Percentiles rank a stretch among this genome's conserved stretches.
Conservation (phyloP, 2,797 vertebrate genomes). For the Centropyge bicolor region DNA sequence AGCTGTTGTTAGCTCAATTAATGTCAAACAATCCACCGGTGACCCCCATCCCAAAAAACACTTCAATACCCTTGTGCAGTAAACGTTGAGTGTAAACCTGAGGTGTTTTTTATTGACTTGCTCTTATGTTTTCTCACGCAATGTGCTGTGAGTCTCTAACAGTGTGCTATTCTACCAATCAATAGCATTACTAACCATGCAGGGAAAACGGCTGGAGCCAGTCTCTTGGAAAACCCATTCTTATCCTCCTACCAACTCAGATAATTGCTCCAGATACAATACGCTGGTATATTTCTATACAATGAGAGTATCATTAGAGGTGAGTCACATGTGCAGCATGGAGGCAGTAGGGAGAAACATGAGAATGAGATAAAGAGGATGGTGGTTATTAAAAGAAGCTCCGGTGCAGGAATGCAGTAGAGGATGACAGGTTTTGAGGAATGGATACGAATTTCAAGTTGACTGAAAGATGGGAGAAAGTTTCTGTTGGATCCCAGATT, state of each 20-base stretch:
- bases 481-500: constrained; percentile 51
- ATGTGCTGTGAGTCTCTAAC: not conserved
- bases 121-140: constrained; percentile 28
- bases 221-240: constrained; percentile 17
- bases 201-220: constrained; percentile 21
- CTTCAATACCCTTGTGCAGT: constrained; percentile 2
- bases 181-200: constrained; percentile 46
- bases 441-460: constrained; percentile 62
- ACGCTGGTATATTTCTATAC: constrained; percentile 24
- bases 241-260: constrained; percentile 31
- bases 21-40: not conserved
- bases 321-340: constrained; percentile 45
- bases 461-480: constrained; percentile 28
- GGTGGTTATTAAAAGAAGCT: constrained; percentile 71
- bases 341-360: constrained; percentile 44
- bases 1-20: constrained; percentile 18
- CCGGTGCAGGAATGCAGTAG: constrained; percentile 51
- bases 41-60: not conserved
- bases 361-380: constrained; percentile 63
- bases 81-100: constrained; percentile 24
- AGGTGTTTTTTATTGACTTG: constrained; percentile 42
- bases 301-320: constrained; percentile 61
- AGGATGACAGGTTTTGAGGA: constrained; percentile 69
- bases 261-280: constrained; percentile 62
- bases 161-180: constrained; percentile 44